These are phyloP conservation scores for Thrips palmi DNA, from an alignment of 1,140 invertebrate species.

Conservation along the genomic window DNA sequence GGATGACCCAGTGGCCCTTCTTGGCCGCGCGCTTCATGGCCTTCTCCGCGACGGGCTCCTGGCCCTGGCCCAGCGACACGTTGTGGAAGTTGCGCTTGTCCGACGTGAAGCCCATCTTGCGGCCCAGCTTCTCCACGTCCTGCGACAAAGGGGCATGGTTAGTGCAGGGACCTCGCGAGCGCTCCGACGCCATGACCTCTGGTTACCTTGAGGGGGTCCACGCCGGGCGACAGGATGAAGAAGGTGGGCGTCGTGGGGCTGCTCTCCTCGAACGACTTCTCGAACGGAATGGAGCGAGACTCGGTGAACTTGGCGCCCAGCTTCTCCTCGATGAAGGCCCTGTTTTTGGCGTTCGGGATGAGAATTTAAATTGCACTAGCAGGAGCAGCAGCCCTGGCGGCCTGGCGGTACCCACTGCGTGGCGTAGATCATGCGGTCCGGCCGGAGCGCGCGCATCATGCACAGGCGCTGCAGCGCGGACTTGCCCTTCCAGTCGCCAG, in stretches of 20 bases:
- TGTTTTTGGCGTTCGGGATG: slow-evolving; percentile 20
- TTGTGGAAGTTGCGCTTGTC: slow-evolving; percentile 78
- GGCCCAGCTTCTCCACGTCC: slow-evolving; percentile 66
- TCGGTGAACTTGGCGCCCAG: slow-evolving; percentile 69
- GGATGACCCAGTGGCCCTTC: slow-evolving; percentile 82
- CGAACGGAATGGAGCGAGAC: slow-evolving; percentile 55
- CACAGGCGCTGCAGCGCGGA: slow-evolving; percentile 70
- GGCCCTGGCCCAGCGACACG: slow-evolving; percentile 86
- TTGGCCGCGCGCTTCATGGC: slow-evolving; percentile 58
- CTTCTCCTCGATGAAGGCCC: slow-evolving; percentile 67
- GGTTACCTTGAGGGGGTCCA: slow-evolving; percentile 74
- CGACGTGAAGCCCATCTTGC: slow-evolving; percentile 58
- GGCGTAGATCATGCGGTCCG: slow-evolving; percentile 40
- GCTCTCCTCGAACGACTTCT: slow-evolving; percentile 73
- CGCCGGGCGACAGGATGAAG: slow-evolving; percentile 88
- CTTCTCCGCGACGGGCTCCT: slow-evolving; percentile 76
- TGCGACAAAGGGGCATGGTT: slow-evolving; percentile 14
- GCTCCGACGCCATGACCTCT: no score
- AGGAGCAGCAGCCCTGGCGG: no score
- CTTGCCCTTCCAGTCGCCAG: slow-evolving; percentile 94
- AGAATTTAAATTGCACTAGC: no score
- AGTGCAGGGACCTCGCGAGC: background rate
- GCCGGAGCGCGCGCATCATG: slow-evolving; percentile 58
- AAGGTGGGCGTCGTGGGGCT: slow-evolving; percentile 72
- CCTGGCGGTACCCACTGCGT: slow-evolving; percentile 76